Evolutionary conservation across 2,888 invertebrate species (phyloP).

Genomic region (Callyntrura sp.): DNA sequence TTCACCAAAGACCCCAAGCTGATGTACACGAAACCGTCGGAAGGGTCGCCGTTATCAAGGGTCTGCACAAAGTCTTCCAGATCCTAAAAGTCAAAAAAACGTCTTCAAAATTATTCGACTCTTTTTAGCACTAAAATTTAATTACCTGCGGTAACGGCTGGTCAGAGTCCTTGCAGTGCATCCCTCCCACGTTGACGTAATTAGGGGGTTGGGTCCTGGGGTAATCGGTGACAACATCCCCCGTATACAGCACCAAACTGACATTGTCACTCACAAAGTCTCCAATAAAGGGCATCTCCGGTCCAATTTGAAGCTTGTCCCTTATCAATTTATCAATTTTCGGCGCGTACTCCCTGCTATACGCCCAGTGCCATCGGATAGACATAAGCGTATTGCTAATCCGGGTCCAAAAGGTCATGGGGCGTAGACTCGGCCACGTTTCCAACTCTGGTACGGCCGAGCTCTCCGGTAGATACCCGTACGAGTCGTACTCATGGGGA

Average conservation of each 20-base stretch:
- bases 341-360: not conserved
- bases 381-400: constrained; percentile 45
- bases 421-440: not conserved
- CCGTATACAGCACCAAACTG: constrained; percentile 50
- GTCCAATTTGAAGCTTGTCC: not conserved
- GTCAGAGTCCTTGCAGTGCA: constrained; percentile 20
- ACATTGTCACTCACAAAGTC: constrained; percentile 25
- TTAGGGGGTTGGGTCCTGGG: constrained; percentile 55
- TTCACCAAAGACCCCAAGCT: constrained; percentile 75
- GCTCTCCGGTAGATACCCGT: constrained; percentile 66
- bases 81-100: not conserved
- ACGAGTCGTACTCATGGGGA: constrained; percentile 65
- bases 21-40: constrained; percentile 15
- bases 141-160: constrained; percentile 41
- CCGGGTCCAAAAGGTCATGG: constrained; percentile 64
- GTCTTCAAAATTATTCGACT: not conserved
- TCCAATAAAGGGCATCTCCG: constrained; percentile 46
- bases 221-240: constrained; percentile 55
- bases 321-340: constrained; percentile 48
- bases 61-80: not conserved
- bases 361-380: constrained; percentile 14
- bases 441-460: constrained; percentile 72
- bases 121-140: constrained; percentile 58
- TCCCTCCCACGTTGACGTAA: constrained; percentile 50
- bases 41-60: not conserved